Conservation (phyloP, 1,140 invertebrate species). For the Lordiphosa stackelbergi region DNA sequence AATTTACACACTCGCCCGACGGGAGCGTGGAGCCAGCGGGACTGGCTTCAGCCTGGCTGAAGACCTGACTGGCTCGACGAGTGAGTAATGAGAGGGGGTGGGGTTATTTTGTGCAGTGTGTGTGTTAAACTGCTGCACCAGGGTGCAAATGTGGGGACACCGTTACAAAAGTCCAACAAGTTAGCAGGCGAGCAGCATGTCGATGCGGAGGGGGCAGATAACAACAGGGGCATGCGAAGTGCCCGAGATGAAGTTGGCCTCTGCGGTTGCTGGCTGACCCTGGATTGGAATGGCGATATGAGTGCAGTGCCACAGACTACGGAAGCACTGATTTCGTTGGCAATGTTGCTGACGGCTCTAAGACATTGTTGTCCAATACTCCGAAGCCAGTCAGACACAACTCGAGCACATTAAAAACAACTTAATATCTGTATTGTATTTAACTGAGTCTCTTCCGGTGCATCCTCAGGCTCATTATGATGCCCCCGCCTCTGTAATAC, state of each 20-base stretch:
- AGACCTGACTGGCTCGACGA: background rate
- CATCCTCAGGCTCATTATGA: conserved; percentile 13
- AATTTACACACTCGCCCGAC: conserved; percentile 57
- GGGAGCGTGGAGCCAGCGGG: conserved; percentile 24
- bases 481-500: conserved; percentile 11
- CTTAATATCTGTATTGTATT: conserved; percentile 45
- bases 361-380: conserved; percentile 48
- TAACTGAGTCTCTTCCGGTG: conserved; percentile 33
- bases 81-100: conserved; percentile 36
- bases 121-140: conserved; percentile 62
- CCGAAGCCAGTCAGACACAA: conserved; percentile 23
- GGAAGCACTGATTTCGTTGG: conserved; percentile 70
- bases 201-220: conserved; percentile 16
- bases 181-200: conserved; percentile 29
- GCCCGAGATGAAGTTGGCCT: conserved; percentile 37
- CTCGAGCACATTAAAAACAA: conserved; percentile 51
- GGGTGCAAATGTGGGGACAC: conserved; percentile 10
- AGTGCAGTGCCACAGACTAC: conserved; percentile 36
- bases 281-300: conserved; percentile 11
- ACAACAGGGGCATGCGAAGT: conserved; percentile 46
- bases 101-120: conserved; percentile 41
- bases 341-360: conserved; percentile 57
- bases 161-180: conserved; percentile 67
- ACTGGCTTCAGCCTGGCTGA: conserved; percentile 11
- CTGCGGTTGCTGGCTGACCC: conserved; percentile 25